Percentiles rank a stretch among this genome's conserved stretches.
These are phyloP conservation scores for Anastatus disparis DNA, from an alignment of 1,140 invertebrate species.

Conservation along the genomic window DNA sequence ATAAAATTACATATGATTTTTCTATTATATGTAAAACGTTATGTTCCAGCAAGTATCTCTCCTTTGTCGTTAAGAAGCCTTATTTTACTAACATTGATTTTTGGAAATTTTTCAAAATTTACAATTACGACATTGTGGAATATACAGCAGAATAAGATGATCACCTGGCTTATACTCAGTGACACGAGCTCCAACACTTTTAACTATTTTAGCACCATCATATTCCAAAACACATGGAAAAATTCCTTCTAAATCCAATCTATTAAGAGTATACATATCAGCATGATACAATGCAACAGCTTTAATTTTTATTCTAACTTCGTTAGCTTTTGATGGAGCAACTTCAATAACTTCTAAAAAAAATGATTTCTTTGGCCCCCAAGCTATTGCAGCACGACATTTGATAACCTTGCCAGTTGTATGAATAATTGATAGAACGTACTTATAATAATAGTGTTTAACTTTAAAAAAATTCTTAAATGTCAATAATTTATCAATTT, in stretches of 20 bases:
- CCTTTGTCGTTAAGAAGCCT: constrained; percentile 87
- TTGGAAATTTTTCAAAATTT: constrained; percentile 95
- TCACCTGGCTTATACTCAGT: constrained; percentile 89
- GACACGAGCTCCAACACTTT: constrained; percentile 95
- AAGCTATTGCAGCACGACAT: constrained; percentile 92
- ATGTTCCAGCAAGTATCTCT: constrained; percentile 96
- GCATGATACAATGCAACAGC: constrained; percentile 96
- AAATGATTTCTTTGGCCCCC: constrained; percentile 88
- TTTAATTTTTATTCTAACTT: constrained; percentile 84
- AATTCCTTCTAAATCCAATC: constrained; percentile 91
- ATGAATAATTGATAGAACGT: constrained; percentile 28
- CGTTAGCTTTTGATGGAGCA: constrained; percentile 89
- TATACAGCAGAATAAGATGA: constrained; percentile 95
- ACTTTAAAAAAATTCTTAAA: too few species aligned
- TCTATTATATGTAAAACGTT: constrained; percentile 91
- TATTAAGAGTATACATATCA: constrained; percentile 93
- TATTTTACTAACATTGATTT: constrained; percentile 97
- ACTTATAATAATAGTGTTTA: too few species aligned
- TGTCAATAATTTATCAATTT: too few species aligned
- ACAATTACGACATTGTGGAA: constrained; percentile 96
- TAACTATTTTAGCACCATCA: constrained; percentile 95
- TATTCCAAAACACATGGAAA: constrained; percentile 95
- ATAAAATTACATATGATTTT: constrained; percentile 94
- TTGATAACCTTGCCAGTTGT: constrained; percentile 71
- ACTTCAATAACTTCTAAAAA: constrained; percentile 93